Percentiles rank a stretch among this genome's conserved stretches.
Evolutionary conservation across 1,140 invertebrate genomes (phyloP).

Genomic region (Papilio xuthus): DNA sequence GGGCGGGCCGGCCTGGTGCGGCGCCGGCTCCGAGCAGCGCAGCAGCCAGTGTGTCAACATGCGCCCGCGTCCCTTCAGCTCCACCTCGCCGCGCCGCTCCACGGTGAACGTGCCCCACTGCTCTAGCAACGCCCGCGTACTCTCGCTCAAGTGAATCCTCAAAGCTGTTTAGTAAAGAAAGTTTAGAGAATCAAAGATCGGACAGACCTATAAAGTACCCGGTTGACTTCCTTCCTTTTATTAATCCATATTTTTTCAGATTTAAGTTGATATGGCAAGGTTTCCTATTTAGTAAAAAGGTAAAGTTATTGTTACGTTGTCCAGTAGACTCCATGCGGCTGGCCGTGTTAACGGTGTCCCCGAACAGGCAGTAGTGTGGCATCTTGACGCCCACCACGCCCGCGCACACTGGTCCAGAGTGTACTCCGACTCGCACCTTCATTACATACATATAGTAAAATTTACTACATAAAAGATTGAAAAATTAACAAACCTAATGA

Average conservation of each 20-base stretch:
- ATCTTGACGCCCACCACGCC: slow-evolving; percentile 96
- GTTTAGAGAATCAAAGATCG: background rate
- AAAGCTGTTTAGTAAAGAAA: slow-evolving; percentile 84
- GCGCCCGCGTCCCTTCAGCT: slow-evolving; percentile 92
- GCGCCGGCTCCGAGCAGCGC: slow-evolving; percentile 87
- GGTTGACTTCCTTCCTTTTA: too few relatives aligned
- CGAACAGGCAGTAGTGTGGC: slow-evolving; percentile 96
- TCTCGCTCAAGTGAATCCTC: slow-evolving; percentile 93
- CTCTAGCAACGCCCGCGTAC: slow-evolving; percentile 89
- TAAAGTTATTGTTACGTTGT: slow-evolving; percentile 83
- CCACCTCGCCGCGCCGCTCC: slow-evolving; percentile 89
- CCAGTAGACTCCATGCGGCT: slow-evolving; percentile 97
- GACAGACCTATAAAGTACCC: too few relatives aligned
- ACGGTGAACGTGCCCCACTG: slow-evolving; percentile 90
- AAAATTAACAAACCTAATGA: background rate
- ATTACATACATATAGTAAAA: too few relatives aligned
- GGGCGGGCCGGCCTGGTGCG: slow-evolving; percentile 84
- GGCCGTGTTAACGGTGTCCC: slow-evolving; percentile 94
- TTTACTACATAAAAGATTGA: too few relatives aligned
- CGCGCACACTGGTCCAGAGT: slow-evolving; percentile 91
- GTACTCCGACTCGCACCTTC: slow-evolving; percentile 90
- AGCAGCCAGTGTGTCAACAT: slow-evolving; percentile 94
- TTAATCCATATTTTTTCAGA: too few relatives aligned
- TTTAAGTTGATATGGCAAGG: too few relatives aligned
- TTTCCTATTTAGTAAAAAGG: too few relatives aligned